Evolutionary conservation across 2,797 vertebrate genomes (phyloP).

Genomic region (Lacerta agilis): DNA sequence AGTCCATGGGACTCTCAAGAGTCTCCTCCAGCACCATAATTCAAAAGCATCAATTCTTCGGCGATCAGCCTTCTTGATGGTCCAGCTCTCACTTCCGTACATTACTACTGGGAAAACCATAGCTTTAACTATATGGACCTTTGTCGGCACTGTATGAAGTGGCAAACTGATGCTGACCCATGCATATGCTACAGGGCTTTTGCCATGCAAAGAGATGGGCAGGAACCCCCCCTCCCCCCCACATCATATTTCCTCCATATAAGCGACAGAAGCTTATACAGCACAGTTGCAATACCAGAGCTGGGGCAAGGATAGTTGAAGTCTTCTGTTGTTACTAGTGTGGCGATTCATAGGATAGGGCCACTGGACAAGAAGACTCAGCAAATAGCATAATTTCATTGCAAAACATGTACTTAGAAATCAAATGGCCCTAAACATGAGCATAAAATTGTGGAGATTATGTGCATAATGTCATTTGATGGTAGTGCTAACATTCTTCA

Average conservation of each 20-base stretch:
- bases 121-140: no score
- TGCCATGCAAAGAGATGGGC: not conserved
- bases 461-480: not conserved
- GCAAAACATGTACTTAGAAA: not conserved
- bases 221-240: not conserved
- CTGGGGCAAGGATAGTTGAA: not conserved
- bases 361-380: not conserved
- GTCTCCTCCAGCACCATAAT: no score
- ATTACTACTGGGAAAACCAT: no score
- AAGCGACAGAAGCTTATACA: not conserved
- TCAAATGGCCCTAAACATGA: not conserved
- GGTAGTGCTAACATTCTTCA: not conserved
- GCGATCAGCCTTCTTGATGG: no score
- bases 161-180: not conserved
- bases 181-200: not conserved
- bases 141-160: slow-evolving; percentile 13
- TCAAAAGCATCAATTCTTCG: no score
- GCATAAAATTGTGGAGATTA: not conserved
- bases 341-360: not conserved
- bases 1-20: no score
- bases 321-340: not conserved
- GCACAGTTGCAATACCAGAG: not conserved
- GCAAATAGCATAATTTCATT: not conserved
- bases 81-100: no score
- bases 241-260: not conserved